Evolutionary conservation across 2,797 vertebrate genomes (phyloP).

Genomic region (Poecilia picta): DNA sequence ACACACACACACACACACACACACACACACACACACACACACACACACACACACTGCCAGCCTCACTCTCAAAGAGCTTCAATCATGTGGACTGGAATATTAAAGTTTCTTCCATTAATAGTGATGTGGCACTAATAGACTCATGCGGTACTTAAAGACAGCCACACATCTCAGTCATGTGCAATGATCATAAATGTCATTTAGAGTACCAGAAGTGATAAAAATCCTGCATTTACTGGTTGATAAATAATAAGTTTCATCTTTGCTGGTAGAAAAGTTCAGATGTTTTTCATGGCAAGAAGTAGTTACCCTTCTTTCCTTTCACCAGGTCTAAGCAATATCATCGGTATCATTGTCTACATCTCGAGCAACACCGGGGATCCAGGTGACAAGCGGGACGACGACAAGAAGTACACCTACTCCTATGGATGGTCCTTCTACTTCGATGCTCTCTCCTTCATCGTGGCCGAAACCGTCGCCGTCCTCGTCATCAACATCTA

Average conservation of each 20-base stretch:
- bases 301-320: neutral
- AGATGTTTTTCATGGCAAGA: neutral
- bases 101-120: neutral
- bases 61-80: constrained; percentile 13
- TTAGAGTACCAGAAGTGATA: neutral
- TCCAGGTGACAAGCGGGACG: constrained; percentile 93
- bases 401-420: constrained; percentile 97
- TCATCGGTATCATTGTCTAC: constrained; percentile 99
- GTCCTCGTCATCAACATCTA: constrained; percentile 98
- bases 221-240: constrained; percentile 30
- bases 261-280: neutral
- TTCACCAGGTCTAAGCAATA: constrained; percentile 93
- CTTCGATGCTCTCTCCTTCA: constrained; percentile 97
- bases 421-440: constrained; percentile 99
- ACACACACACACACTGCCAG: neutral
- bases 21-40: neutral
- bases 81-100: constrained; percentile 11
- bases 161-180: neutral
- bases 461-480: constrained; percentile 94
- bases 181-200: constrained; percentile 16
- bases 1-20: neutral
- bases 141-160: constrained; percentile 17
- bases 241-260: constrained; percentile 10
- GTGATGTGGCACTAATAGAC: constrained; percentile 17
- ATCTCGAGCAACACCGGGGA: constrained; percentile 98